Base-by-base conservation (phyloP, 1,140 invertebrate genomes). In the Drosophila jambulina region DNA sequence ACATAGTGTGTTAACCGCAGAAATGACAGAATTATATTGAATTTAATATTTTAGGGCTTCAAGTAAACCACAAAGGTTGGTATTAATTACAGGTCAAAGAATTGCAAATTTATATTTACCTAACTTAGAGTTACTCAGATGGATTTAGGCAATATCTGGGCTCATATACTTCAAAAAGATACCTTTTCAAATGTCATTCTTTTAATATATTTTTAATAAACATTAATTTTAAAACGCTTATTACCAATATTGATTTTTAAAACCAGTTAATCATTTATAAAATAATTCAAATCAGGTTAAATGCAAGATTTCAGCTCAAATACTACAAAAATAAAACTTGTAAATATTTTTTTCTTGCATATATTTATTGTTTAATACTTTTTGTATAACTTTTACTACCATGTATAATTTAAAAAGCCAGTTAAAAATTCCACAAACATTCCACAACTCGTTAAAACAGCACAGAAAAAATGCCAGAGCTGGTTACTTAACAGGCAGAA, bases 31-130 rank as follows among this genome's bases (percentile, higher is more conserved):
- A 23, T 17, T 17, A 17, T 62, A 27, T 54, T 36, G 17, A 36
- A 56, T 38, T 57, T 57, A 21, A 40, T 19, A 27, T 29, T 57
- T 63, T 29, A 63, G 49, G 60, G 60, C 60, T 42, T 63, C 51
- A 58, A 21, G 2, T 4, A 15, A 29, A 57, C 46, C 48, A 21
- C 48, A 54, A 56, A 32, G 36, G 5, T 23, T 51, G 43, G 12
- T 13, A 23, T 60, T 54, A 38, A 23, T 38, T 12, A 54, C 32
- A 54, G 9, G 32, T 1, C 15, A 54, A n/a, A 3, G 13, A 54
- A 38, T 15, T 54, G 19, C 1, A 2, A 4, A 5, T 15, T 34
- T 19, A 13, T 19, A 23, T 23, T 4, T 27, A 48, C 46, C 8
- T 48, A 17, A 48, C 46, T 27, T 27, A 2, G 8, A 25, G 15